These are phyloP conservation scores for Xiphophorus hellerii DNA, from an alignment of 2,113 vertebrate species.

Conservation along the genomic window DNA sequence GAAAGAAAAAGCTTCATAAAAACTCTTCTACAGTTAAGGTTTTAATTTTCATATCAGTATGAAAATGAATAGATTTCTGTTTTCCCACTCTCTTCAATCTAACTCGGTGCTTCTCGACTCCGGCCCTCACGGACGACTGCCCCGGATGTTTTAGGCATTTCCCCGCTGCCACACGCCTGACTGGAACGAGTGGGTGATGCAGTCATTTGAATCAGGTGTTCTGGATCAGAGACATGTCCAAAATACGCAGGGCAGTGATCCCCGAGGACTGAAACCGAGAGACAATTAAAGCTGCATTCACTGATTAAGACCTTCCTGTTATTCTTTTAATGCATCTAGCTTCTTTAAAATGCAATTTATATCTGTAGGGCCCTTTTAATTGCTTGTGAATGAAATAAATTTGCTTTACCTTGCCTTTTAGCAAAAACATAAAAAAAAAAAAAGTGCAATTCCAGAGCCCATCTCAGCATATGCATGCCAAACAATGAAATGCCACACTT, in stretches of 20 bases:
- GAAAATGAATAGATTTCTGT: background rate
- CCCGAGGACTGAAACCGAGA: no score
- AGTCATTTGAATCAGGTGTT: no score
- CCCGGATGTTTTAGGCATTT: no score
- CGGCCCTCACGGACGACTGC: no score
- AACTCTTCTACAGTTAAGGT: background rate
- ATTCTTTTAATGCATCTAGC: background rate
- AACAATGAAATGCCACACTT: constrained; percentile 9
- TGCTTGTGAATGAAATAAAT: background rate
- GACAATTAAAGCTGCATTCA: background rate
- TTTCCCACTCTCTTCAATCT: background rate
- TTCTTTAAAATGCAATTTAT: background rate
- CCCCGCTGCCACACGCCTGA: no score
- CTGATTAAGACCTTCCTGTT: background rate
- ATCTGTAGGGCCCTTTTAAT: background rate
- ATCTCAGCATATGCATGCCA: constrained; percentile 35
- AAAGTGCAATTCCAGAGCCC: constrained; percentile 5
- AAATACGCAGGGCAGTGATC: no score
- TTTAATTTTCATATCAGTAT: background rate
- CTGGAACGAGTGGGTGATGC: no score
- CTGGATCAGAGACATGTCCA: no score
- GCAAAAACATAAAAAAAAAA: background rate
- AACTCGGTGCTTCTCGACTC: no score
- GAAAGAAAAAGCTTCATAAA: background rate
- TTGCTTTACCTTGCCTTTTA: background rate